Evolutionary conservation across 2,888 invertebrate species (phyloP).

Genomic region (Heteropelma amictum): DNA sequence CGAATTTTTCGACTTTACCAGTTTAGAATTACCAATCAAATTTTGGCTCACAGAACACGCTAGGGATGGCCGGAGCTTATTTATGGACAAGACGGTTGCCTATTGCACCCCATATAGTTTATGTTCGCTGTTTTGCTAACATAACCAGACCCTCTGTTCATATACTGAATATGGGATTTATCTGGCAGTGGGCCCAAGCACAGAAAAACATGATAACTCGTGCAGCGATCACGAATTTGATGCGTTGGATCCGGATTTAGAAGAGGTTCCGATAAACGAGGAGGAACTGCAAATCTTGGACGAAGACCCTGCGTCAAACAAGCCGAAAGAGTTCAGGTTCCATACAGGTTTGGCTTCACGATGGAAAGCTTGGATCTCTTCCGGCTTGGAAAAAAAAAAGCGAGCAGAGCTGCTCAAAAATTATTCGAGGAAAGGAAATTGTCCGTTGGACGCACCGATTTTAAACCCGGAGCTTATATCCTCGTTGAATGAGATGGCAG

Average conservation of each 20-base stretch:
- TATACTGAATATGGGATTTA: background rate
- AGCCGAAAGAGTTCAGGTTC: conserved; percentile 6
- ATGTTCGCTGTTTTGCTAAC: background rate
- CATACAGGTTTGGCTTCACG: conserved; percentile 25
- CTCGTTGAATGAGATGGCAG: conserved; percentile 21
- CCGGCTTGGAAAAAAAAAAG: conserved; percentile 18
- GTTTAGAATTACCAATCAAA: no score
- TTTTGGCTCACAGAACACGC: no score
- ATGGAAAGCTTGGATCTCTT: conserved; percentile 34
- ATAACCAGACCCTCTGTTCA: background rate
- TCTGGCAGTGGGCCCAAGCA: no score
- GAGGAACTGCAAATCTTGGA: conserved; percentile 2
- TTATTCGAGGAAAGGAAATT: conserved; percentile 30
- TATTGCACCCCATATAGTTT: background rate
- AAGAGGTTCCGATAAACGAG: conserved; percentile 3
- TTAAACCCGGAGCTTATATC: conserved; percentile 23
- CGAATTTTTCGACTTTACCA: no score
- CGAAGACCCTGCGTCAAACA: background rate
- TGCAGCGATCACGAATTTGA: conserved; percentile 6
- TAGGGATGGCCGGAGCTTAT: conserved; percentile 9
- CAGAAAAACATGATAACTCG: conserved; percentile 13
- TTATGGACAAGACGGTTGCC: conserved; percentile 5
- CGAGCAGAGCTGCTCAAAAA: background rate
- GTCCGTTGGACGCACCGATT: conserved; percentile 28
- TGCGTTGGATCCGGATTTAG: background rate